Base-by-base conservation (phyloP, 2,797 vertebrate species). In the Ctenopoma kingsleyae region DNA sequence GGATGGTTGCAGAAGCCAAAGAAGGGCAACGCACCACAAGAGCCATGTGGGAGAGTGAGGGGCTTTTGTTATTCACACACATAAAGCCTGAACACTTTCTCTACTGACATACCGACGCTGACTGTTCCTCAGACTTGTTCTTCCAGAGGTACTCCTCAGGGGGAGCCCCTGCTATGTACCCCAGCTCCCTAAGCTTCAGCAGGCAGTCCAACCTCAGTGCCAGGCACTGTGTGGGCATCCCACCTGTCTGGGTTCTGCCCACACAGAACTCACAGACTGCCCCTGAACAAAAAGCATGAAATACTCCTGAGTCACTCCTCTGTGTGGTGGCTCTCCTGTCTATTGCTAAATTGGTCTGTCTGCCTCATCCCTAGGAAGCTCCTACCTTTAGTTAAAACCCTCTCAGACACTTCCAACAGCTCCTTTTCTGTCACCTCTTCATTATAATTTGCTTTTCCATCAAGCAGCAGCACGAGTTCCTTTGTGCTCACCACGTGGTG, bases 21-120 rank as follows among this genome's bases (percentile, higher is more conserved):
- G 59, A 40, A 71, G 76, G 74, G 66, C 69, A 80, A 71, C 59
- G 25, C 54, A 60, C 30, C 60, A 57, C 72, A 57, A 89, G 83
- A 85, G 89, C 85, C 91, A 95, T 94, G 94, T 90, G 89, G 93
- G 89, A 86, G 74, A 84, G 82, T 71, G 81, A 88, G 70, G 82
- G 67, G 51, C 69, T 77, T 85, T 86, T 80, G 79, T 74, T 82
- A 50, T 88, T 87, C 40, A 63, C 71, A 69, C 27, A 44, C 67
- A 78, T 77, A 79, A 61, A 83, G 78, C 72, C 84, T 70, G 81
- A 88, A 79, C 79, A 64, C 69, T 76, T 85, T 75, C 73, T 88
- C 56, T 53, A 80, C 76, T 90, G 87, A 88, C 80, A 83, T 17
- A 67, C 25, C 6, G 25, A 27, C 23, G 11, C 66, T 51, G 58